Evolutionary conservation across 2,797 vertebrate genomes (phyloP), one percentile per base, ranked within the genome.

Genomic region (Propithecus perrieri): DNA sequence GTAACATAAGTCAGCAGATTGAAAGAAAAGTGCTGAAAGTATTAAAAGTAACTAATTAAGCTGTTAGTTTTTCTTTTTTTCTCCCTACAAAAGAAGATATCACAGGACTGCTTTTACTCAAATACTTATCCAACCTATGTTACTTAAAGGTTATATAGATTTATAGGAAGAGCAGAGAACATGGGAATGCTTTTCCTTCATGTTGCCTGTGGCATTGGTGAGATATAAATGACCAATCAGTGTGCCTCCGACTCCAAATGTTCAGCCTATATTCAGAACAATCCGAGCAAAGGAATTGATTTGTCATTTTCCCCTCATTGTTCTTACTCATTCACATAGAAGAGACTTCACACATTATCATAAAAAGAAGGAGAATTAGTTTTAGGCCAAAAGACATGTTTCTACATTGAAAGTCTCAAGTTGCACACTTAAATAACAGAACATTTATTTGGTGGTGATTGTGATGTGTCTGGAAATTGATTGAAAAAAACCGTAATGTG

Each of bases 91-190:
- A 98, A 97, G 98, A 98, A 98, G 78, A 97, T 97, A 97, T 97
- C 97, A 98, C 96, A 98, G 96, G 93, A 89, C 85, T 97, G 75
- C 89, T 98, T 98, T 97, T 97, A 97, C 6, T 5, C 98, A 97
- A 97, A 95, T 88, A 97, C 96, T 97, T 92, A 85, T 89, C 92
- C 83, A 97, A 97, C 71, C 85, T 89, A 97, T 90, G 75, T 95
- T 98, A 98, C 97, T 98, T 97, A 98, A 98, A 97, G 74, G 79
- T 95, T 97, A 97, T 86, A 98, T 96, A 98, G 97, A 98, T 98
- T 98, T 98, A 89, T 97, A 97, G 95, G 95, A 97, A 97, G 97
- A 97, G 97, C 48, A 98, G 92, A 97, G 78, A 94, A 57, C 96
- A 97, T 79, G 96, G 89, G 94, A 97, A 85, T 94, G 81, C 71